Conservation (phyloP, 2,888 invertebrate genomes). For the Augiades crinisus region DNA sequence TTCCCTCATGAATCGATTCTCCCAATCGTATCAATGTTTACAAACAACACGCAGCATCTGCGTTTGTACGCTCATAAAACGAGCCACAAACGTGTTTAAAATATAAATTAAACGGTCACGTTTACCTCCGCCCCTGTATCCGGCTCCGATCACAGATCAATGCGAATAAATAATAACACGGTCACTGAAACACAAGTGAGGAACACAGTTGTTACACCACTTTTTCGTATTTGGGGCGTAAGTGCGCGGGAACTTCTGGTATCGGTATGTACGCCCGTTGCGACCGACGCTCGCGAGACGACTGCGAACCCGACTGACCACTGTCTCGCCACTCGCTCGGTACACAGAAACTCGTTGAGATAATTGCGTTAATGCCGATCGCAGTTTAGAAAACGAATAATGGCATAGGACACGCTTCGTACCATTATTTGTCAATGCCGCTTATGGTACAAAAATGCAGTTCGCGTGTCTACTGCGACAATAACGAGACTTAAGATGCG, state of each 20-base stretch:
- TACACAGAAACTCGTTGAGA: conserved; percentile 39
- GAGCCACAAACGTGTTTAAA: conserved; percentile 11
- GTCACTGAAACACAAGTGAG: conserved; percentile 35
- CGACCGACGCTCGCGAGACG: conserved; percentile 47
- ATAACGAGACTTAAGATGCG: conserved; percentile 2
- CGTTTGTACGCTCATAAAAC: conserved; percentile 11
- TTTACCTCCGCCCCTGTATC: conserved; percentile 42
- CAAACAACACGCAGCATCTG: conserved; percentile 17
- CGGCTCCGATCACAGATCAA: conserved; percentile 32
- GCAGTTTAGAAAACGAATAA: conserved; percentile 73
- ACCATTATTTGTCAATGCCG: conserved; percentile 47
- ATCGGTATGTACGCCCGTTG: conserved; percentile 39
- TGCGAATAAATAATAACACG: conserved; percentile 36
- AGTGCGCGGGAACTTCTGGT: conserved; percentile 32
- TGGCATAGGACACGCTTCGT: conserved; percentile 59
- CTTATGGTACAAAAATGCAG: conserved; percentile 33
- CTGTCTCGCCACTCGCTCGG: conserved; percentile 27
- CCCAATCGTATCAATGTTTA: conserved; percentile 22
- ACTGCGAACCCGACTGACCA: conserved; percentile 46
- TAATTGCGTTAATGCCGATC: conserved; percentile 49
- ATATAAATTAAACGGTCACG: conserved; percentile 29
- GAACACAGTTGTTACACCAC: conserved; percentile 36
- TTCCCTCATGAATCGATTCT: conserved; percentile 1
- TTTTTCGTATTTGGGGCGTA: conserved; percentile 34
- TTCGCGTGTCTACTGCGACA: conserved; percentile 12